A percentile compares a stretch with the other conserved stretches of the same genome.
These are phyloP conservation scores for Cremastinae sp. DNA, from an alignment of 2,888 invertebrate species.

Conservation along the genomic window DNA sequence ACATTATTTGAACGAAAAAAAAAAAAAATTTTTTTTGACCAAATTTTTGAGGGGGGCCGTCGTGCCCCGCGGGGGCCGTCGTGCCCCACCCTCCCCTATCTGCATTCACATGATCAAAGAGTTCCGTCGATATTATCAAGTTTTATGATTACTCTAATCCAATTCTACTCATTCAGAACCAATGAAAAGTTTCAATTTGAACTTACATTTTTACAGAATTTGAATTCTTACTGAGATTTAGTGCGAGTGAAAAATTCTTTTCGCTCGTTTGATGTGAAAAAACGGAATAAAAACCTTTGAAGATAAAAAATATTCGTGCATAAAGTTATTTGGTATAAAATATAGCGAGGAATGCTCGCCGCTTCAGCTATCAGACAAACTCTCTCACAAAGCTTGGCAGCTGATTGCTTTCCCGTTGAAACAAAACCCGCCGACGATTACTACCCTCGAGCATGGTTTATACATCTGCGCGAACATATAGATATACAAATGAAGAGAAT, in stretches of 20 bases:
- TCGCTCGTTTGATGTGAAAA: not conserved
- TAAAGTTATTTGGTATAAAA: not conserved
- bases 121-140: no score
- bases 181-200: no score
- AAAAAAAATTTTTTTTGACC: no score
- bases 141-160: no score
- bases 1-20: no score
- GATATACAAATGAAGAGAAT: slow-evolving; percentile 32
- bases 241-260: not conserved
- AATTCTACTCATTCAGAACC: no score
- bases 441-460: slow-evolving; percentile 57
- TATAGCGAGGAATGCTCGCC: slow-evolving; percentile 35
- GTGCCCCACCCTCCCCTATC: no score
- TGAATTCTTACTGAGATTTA: slow-evolving; percentile 1
- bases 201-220: no score
- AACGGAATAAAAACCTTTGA: not conserved
- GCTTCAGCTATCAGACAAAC: slow-evolving; percentile 42
- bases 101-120: no score
- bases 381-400: slow-evolving; percentile 25
- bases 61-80: no score
- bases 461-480: slow-evolving; percentile 31
- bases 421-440: slow-evolving; percentile 56
- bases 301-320: no score
- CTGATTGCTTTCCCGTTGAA: slow-evolving; percentile 58
- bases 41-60: no score